Conservation (phyloP, 2,797 vertebrate species). For the Pipistrellus pygmaeus region DNA sequence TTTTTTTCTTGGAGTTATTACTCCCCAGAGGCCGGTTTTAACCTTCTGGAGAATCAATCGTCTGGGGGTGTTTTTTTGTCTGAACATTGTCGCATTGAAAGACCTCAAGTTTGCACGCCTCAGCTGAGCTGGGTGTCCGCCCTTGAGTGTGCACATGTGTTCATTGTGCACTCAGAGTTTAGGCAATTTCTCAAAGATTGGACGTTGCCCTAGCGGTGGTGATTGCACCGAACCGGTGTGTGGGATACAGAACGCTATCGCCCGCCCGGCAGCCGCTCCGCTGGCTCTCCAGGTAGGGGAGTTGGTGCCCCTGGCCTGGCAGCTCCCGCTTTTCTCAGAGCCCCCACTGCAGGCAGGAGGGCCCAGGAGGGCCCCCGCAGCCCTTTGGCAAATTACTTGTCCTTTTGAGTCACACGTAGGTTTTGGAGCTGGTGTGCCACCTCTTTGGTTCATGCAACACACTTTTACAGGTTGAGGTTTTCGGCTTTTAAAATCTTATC, state of each 20-base stretch:
- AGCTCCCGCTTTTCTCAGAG: neutral
- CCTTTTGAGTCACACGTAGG: slow-evolving; percentile 1
- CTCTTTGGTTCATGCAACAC: slow-evolving; percentile 9
- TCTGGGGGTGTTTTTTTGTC: neutral
- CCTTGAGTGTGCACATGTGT: neutral
- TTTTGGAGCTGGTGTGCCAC: slow-evolving; percentile 46
- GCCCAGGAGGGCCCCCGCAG: neutral
- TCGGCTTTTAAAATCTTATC: slow-evolving; percentile 43
- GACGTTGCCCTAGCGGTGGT: slow-evolving; percentile 47
- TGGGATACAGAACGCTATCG: neutral
- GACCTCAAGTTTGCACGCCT: slow-evolving; percentile 33
- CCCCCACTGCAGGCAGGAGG: neutral
- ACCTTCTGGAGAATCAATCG: neutral
- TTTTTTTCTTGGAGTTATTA: slow-evolving; percentile 1
- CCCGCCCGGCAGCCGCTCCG: neutral
- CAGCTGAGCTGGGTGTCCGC: neutral
- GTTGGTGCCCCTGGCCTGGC: neutral
- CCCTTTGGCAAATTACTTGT: slow-evolving; percentile 45
- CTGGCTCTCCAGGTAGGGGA: slow-evolving; percentile 50
- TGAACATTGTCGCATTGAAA: slow-evolving; percentile 16
- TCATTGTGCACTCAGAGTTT: slow-evolving; percentile 2
- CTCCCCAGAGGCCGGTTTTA: neutral
- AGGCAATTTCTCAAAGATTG: slow-evolving; percentile 48
- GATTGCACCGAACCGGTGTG: neutral
- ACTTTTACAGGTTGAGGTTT: slow-evolving; percentile 54